These are phyloP conservation scores for Manis pentadactyla DNA, from an alignment of 2,797 vertebrate species.

Conservation along the genomic window DNA sequence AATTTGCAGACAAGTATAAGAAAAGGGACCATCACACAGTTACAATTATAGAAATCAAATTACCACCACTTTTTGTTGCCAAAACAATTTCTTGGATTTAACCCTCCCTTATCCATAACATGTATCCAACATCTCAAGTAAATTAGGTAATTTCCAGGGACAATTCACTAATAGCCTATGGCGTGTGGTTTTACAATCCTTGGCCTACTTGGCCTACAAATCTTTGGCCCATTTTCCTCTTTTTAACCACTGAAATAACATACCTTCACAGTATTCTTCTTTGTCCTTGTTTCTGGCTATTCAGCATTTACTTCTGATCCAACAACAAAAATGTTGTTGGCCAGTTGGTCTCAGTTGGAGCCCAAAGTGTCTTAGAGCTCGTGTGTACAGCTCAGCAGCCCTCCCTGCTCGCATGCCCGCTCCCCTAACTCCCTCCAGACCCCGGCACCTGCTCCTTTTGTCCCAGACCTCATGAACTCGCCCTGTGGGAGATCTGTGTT, in stretches of 20 bases:
- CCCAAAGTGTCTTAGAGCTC: not conserved
- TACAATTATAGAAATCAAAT: constrained; percentile 17
- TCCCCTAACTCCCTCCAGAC: not conserved
- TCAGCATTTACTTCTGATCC: not conserved
- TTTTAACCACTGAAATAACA: not conserved
- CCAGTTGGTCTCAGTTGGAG: not conserved
- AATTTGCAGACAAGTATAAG: not conserved
- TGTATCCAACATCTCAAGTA: not conserved
- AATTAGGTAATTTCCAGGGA: not conserved
- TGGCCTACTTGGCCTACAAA: not conserved
- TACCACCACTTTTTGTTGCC: constrained; percentile 79
- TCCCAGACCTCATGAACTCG: not conserved
- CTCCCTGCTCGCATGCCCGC: not conserved
- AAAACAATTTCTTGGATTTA: constrained; percentile 72
- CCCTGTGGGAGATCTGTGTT: not conserved
- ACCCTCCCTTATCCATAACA: not conserved
- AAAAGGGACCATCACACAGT: not conserved
- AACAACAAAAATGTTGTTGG: not conserved
- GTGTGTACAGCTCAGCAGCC: not conserved
- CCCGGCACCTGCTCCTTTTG: not conserved
- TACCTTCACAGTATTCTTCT: not conserved
- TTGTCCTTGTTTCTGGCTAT: not conserved
- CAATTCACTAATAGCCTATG: not conserved
- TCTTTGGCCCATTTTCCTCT: not conserved
- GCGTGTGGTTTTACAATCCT: constrained; percentile 35